A percentile compares a stretch with the other conserved stretches of the same genome.
Conservation (phyloP, 2,888 invertebrate genomes). For the Corbicula japonica region DNA sequence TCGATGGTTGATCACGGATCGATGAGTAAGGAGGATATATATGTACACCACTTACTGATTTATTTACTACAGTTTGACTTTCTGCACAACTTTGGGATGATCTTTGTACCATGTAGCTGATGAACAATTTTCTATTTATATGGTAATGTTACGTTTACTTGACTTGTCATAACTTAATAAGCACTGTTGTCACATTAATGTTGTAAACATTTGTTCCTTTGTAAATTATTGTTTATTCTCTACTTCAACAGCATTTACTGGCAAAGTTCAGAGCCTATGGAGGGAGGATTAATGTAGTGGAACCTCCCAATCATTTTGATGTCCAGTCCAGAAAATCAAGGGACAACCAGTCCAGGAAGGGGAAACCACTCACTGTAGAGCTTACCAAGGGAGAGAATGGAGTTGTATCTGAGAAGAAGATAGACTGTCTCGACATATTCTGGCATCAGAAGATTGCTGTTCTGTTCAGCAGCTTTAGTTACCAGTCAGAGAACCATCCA, state of each 20-base stretch:
- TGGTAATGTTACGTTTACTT: too few species aligned
- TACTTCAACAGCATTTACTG: slow-evolving; percentile 91
- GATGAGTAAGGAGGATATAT: too few species aligned
- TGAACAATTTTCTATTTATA: too few species aligned
- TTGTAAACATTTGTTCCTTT: too few species aligned
- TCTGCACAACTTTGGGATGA: too few species aligned
- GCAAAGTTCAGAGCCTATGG: slow-evolving; percentile 96
- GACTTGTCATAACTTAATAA: too few species aligned
- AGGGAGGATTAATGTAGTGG: slow-evolving; percentile 88
- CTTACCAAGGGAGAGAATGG: slow-evolving; percentile 45
- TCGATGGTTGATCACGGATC: too few species aligned
- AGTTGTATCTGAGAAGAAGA: slow-evolving; percentile 59
- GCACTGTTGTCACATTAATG: too few species aligned
- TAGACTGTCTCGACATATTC: slow-evolving; percentile 86
- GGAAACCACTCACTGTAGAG: slow-evolving; percentile 48
- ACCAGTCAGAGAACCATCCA: slow-evolving; percentile 91
- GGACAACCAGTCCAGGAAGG: slow-evolving; percentile 50
- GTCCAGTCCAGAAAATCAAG: slow-evolving; percentile 15
- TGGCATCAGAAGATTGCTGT: slow-evolving; percentile 93
- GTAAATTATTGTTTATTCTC: too few species aligned
- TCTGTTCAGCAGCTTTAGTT: slow-evolving; percentile 95
- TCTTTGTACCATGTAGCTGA: too few species aligned
- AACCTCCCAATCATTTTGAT: slow-evolving; percentile 8
- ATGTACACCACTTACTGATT: too few species aligned
- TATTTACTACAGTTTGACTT: too few species aligned